Conservation (phyloP, 1,140 invertebrate species). For the Calephelis nemesis region DNA sequence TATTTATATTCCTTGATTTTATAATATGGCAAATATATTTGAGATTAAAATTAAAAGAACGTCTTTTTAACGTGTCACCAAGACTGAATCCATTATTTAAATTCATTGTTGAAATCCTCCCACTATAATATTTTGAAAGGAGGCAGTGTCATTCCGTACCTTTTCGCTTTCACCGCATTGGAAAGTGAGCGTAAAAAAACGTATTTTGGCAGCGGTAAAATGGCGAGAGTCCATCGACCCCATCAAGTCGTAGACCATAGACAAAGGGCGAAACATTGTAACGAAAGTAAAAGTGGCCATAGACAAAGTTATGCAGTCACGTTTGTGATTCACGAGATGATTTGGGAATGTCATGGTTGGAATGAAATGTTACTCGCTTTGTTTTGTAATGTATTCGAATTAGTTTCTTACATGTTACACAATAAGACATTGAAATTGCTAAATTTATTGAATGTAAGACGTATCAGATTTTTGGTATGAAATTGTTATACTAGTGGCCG, state of each 20-base stretch:
- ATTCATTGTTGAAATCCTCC: constrained; percentile 59
- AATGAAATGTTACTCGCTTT: constrained; percentile 39
- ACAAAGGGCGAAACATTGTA: constrained; percentile 67
- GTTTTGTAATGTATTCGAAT: constrained; percentile 56
- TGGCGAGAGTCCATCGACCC: constrained; percentile 65
- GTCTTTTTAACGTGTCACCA: constrained; percentile 18
- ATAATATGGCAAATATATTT: no score
- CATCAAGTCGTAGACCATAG: constrained; percentile 66
- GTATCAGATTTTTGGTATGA: background rate
- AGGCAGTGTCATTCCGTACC: constrained; percentile 75
- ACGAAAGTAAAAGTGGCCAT: constrained; percentile 70
- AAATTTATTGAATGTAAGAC: background rate
- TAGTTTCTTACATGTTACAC: constrained; percentile 46
- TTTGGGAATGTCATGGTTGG: constrained; percentile 76
- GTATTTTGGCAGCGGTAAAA: constrained; percentile 76
- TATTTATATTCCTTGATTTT: no score
- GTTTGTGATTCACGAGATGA: constrained; percentile 68
- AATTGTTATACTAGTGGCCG: no score
- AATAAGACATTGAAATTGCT: constrained; percentile 42
- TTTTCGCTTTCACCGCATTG: constrained; percentile 78
- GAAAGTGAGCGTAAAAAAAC: constrained; percentile 78
- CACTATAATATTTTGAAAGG: constrained; percentile 76
- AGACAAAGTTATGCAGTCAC: constrained; percentile 51
- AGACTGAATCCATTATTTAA: constrained; percentile 46
- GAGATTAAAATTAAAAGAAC: no score